Conservation (phyloP, 2,797 vertebrate species). For the Echeneis naucrates region DNA sequence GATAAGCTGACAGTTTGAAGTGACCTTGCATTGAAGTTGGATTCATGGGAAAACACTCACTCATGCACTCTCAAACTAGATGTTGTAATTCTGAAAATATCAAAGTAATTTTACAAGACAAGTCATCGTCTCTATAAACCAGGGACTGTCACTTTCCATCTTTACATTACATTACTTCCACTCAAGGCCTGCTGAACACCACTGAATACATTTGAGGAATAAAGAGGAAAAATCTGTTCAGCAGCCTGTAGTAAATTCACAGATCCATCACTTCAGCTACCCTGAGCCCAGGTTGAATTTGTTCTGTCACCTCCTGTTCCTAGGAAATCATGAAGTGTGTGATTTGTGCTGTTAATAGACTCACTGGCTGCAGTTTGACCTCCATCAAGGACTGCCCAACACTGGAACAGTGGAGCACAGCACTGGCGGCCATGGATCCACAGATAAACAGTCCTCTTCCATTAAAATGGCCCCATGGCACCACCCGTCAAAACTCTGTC, state of each 20-base stretch:
- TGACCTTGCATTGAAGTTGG: not conserved
- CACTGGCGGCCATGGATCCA: constrained; percentile 36
- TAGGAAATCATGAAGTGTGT: not conserved
- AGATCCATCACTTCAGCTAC: constrained; percentile 12
- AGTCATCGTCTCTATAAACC: not conserved
- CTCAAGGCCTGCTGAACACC: not conserved
- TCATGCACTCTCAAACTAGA: not conserved
- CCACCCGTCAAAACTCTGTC: constrained; percentile 10
- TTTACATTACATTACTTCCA: not conserved
- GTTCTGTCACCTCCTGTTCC: not conserved
- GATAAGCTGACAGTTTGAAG: not conserved
- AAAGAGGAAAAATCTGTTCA: not conserved
- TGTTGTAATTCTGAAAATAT: not conserved
- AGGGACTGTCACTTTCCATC: not conserved
- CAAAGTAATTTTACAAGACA: not conserved
- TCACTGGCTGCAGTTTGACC: constrained; percentile 29
- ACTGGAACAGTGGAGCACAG: constrained; percentile 14
- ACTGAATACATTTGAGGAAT: not conserved
- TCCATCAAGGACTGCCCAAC: constrained; percentile 23
- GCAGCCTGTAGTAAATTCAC: not conserved
- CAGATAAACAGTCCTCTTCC: constrained; percentile 34
- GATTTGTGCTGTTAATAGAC: constrained; percentile 26
- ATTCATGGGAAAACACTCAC: not conserved
- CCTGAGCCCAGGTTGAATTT: not conserved
- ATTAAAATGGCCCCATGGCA: constrained; percentile 24